Conservation (phyloP, 2,888 invertebrate genomes). For the Synergus umbraculus region DNA sequence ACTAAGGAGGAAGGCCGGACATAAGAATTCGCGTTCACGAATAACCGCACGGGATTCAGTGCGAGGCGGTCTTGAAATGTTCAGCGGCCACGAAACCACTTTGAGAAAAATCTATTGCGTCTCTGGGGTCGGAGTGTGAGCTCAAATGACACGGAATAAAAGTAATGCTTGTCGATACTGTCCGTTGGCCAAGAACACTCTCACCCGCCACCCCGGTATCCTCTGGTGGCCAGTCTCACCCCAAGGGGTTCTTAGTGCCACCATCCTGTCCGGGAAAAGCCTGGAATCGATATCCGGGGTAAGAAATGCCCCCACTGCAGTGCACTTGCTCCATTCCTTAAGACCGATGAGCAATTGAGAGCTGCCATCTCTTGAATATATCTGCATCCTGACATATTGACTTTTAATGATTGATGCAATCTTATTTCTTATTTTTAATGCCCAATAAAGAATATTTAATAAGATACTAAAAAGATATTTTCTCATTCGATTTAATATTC, state of each 20-base stretch:
- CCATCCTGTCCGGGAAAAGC: conserved; percentile 61
- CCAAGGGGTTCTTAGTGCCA: conserved; percentile 58
- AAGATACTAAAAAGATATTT: background rate
- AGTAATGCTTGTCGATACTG: conserved; percentile 70
- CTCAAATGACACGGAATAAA: conserved; percentile 78
- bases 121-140: conserved; percentile 70
- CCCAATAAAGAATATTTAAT: background rate
- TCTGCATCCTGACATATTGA: conserved; percentile 42
- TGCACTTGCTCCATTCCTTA: conserved; percentile 57
- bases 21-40: conserved; percentile 17
- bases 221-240: conserved; percentile 53
- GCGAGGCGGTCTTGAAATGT: conserved; percentile 49
- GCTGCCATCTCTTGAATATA: conserved; percentile 55
- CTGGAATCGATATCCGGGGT: conserved; percentile 74
- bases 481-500: background rate
- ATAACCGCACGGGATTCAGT: conserved; percentile 17
- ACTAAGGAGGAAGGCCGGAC: conserved; percentile 12
- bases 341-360: conserved; percentile 67
- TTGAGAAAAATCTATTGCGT: conserved; percentile 74
- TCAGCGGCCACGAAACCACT: conserved; percentile 69
- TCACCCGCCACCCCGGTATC: conserved; percentile 53
- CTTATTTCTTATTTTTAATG: no score
- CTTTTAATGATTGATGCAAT: no score
- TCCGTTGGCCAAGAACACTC: conserved; percentile 63
- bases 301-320: conserved; percentile 66